Evolutionary conservation across 2,797 vertebrate species (phyloP).

Genomic region (Tamandua tetradactyla): DNA sequence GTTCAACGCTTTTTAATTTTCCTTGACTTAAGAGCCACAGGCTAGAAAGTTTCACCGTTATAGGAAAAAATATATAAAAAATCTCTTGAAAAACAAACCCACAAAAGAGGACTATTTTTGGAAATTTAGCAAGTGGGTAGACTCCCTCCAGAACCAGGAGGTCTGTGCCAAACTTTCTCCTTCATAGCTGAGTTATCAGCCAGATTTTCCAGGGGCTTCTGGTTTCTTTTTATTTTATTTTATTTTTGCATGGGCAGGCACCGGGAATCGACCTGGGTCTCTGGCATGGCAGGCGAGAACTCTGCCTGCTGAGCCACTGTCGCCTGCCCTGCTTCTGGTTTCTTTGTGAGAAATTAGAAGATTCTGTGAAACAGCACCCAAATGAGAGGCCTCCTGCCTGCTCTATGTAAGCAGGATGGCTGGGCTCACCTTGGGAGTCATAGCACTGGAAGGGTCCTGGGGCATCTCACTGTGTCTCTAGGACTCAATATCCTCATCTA

Average conservation of each 20-base stretch:
- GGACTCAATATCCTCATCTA: not conserved
- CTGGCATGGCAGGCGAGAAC: too few species aligned
- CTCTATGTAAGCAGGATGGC: not conserved
- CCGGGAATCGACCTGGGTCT: too few species aligned
- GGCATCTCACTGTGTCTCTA: not conserved
- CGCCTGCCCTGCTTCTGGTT: slow-evolving; percentile 32
- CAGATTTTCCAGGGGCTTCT: slow-evolving; percentile 47
- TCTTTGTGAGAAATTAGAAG: slow-evolving; percentile 48
- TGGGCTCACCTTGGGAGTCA: not conserved
- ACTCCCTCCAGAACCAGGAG: slow-evolving; percentile 35
- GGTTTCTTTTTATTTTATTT: too few species aligned
- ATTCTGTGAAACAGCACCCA: slow-evolving; percentile 17
- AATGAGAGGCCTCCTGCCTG: not conserved
- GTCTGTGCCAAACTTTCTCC: slow-evolving; percentile 58
- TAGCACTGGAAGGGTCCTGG: not conserved
- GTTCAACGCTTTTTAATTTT: not conserved
- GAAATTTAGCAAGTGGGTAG: slow-evolving; percentile 41
- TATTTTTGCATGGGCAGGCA: too few species aligned
- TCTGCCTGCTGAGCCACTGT: too few species aligned
- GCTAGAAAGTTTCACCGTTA: slow-evolving; percentile 26
- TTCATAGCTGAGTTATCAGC: slow-evolving; percentile 31
- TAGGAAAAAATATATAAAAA: slow-evolving; percentile 13
- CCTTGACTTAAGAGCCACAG: slow-evolving; percentile 5
- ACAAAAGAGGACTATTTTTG: slow-evolving; percentile 42
- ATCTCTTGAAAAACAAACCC: slow-evolving; percentile 36